Conservation (phyloP, 2,113 vertebrate genomes). For the Thalassoma bifasciatum region DNA sequence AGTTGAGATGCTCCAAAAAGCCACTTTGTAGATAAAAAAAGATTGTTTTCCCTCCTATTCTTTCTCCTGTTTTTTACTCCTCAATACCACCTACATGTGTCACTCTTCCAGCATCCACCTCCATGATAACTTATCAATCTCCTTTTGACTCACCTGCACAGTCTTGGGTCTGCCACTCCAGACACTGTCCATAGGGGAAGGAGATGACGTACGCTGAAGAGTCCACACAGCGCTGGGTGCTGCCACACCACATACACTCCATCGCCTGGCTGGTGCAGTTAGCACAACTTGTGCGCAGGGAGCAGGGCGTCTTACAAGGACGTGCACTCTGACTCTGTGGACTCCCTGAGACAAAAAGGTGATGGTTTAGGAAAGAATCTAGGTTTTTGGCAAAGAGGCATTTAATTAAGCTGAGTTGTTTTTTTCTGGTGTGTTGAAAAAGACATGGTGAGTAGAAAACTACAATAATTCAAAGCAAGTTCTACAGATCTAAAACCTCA, state of each 20-base stretch:
- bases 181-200: conserved; percentile 95
- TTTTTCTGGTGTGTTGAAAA: no score
- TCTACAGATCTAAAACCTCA: no score
- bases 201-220: conserved; percentile 96
- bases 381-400: no score
- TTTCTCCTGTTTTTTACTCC: no score
- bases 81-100: not conserved
- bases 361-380: not conserved
- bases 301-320: conserved; percentile 92
- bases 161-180: conserved; percentile 96
- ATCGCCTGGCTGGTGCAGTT: conserved; percentile 95
- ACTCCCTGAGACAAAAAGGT: conserved; percentile 83
- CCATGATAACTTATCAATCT: not conserved
- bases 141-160: conserved; percentile 88
- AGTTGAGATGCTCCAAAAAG: no score
- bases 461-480: no score
- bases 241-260: conserved; percentile 98
- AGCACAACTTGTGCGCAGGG: conserved; percentile 86
- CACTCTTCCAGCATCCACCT: not conserved
- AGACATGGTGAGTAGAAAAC: no score
- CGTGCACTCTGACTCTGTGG: conserved; percentile 87
- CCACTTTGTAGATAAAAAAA: no score
- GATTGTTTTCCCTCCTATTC: no score
- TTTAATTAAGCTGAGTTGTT: no score
- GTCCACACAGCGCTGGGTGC: conserved; percentile 91